Evolutionary conservation across 2,113 vertebrate genomes (phyloP).

Genomic region (Eclectus roratus): DNA sequence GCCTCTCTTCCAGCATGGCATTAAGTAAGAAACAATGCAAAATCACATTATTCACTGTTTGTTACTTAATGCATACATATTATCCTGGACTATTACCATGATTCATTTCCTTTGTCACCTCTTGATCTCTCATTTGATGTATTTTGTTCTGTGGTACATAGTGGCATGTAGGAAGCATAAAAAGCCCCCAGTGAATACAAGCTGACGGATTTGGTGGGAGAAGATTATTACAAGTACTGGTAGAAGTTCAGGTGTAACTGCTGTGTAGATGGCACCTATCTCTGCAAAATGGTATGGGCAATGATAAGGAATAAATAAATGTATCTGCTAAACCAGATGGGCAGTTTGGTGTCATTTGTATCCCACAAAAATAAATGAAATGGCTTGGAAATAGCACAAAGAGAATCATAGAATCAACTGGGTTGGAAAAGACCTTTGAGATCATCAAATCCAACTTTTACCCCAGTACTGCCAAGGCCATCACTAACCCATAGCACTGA

Average conservation of each 20-base stretch:
- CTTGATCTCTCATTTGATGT: constrained; percentile 10
- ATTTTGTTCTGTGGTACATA: not conserved
- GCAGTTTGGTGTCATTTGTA: not conserved
- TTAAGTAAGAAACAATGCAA: not conserved
- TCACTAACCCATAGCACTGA: not conserved
- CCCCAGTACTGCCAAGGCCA: not conserved
- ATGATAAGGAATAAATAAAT: not conserved
- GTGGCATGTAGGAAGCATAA: not conserved
- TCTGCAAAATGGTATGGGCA: not conserved
- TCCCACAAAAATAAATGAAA: not conserved
- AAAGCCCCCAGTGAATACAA: constrained; percentile 25
- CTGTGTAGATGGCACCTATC: not conserved
- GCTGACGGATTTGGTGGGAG: not conserved
- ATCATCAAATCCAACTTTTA: not conserved
- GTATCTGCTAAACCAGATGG: constrained; percentile 28
- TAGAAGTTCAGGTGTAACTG: not conserved
- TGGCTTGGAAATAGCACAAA: not conserved
- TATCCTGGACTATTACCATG: not conserved
- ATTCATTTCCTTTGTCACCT: not conserved
- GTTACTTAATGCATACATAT: not conserved
- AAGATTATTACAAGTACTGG: constrained; percentile 25
- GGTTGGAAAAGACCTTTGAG: not conserved
- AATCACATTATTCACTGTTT: not conserved
- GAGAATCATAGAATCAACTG: not conserved
- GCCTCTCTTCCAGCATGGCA: not conserved